Evolutionary conservation across 2,888 invertebrate genomes (phyloP), one percentile per base, ranked within the genome.

Genomic region (Tinea semifulvella): DNA sequence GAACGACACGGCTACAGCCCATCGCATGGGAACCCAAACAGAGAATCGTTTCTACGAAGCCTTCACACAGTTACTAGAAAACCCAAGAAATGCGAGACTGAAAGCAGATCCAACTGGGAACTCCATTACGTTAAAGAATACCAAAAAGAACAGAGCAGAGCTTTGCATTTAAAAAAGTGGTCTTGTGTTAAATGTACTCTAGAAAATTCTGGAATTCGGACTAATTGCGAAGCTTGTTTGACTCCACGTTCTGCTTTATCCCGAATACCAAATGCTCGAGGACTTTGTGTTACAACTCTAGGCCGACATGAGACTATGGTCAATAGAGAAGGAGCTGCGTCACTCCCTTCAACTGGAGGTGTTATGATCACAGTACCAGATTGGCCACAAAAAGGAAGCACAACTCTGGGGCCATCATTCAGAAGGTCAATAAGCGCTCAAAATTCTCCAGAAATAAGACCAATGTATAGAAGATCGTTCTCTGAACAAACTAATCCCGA

Each of bases 181-280:
- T 85, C 88, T 10, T 90, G 90, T 58, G 84, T 84, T 53, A 85
- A 89, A 56, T 92, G 92, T 61, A 92, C 92, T 0, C 68, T 92
- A 25, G 85, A 90, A 52, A 92, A 92, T 69, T 82, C 85, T 43
- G 84, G 84, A 0, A 83, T 84, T 19, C 77, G 84, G 48, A 84
- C 85, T 4, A 83, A 88, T 48, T 92, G 92, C 64, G 89, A 89
- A 55, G 89, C 90, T 0, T 92, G 92, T 56, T 84, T 90, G 54
- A 85, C 89, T 0, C 91, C 91, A 0, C 74, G 85, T 52, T 68
- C 67, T 2, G 69, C 68, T 0, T 47, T 77, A 17, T 57, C 79
- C 0, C 60, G 77, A 42, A 63, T 74, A 31, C 66, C 79, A 1
- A 79, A 75, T 35, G 61, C 79, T 0, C 60, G 76, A 52, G 79